Evolutionary conservation across 2,888 invertebrate genomes (phyloP).

Genomic region (Lepidochitona cinerea): DNA sequence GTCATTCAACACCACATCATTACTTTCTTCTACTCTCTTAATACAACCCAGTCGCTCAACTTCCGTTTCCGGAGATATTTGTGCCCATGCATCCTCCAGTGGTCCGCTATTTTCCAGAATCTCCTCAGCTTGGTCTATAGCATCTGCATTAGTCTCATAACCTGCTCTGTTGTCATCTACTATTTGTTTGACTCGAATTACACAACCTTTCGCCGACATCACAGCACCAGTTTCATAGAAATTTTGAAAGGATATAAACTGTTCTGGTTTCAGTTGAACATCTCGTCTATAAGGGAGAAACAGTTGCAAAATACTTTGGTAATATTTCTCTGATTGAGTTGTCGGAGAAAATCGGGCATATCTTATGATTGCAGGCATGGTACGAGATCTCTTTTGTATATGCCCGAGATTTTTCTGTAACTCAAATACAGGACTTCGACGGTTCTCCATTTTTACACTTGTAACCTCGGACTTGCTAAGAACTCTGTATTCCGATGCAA

Average conservation of each 20-base stretch:
- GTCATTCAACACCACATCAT: background rate
- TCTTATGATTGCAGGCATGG: background rate
- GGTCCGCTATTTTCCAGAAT: conserved; percentile 2
- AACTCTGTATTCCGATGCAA: conserved; percentile 14
- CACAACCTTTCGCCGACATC: background rate
- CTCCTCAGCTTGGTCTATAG: conserved; percentile 14
- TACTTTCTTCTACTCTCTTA: background rate
- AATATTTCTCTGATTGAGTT: conserved; percentile 8
- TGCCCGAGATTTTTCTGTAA: conserved; percentile 18
- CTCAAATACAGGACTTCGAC: background rate
- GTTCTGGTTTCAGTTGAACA: conserved; percentile 16
- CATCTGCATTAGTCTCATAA: conserved; percentile 13
- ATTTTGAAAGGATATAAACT: conserved; percentile 11
- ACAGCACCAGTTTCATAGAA: conserved; percentile 6
- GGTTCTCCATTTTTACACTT: background rate
- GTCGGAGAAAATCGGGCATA: conserved; percentile 10
- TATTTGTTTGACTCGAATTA: background rate
- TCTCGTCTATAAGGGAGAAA: conserved; percentile 13
- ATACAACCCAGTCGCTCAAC: conserved; percentile 16
- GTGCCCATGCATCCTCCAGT: conserved; percentile 22
- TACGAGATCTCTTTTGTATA: conserved; percentile 16
- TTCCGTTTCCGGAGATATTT: conserved; percentile 23
- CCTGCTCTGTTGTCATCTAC: conserved; percentile 15
- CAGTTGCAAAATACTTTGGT: conserved; percentile 12
- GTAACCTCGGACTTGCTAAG: background rate